phyloP scores from a whole-genome alignment of 1,140 invertebrate species.

The Ephestia elutella region DNA sequence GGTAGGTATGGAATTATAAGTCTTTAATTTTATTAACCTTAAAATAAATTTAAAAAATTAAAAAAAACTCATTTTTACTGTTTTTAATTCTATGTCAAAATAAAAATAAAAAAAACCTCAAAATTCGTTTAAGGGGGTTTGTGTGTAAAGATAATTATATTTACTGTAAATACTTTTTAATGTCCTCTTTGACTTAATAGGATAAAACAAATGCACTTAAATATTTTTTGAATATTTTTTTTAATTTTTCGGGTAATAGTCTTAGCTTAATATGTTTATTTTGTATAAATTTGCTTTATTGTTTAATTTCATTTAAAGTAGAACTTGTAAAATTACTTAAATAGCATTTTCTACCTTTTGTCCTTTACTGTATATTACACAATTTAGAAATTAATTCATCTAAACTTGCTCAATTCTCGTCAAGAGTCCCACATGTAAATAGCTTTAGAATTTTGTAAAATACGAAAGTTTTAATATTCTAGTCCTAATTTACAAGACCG shows the following conservation, averaged over 20 bases:
- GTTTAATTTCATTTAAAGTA: too few species aligned
- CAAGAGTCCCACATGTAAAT: conserved; percentile 12
- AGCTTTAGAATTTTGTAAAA: conserved; percentile 11
- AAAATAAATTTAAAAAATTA: too few species aligned
- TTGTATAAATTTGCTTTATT: neutral
- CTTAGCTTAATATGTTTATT: neutral
- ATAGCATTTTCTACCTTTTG: neutral
- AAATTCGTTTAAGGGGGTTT: neutral
- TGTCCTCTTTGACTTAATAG: conserved; percentile 13
- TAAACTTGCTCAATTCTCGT: conserved; percentile 15
- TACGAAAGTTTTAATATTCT: neutral
- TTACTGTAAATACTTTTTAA: conserved; percentile 6
- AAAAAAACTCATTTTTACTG: too few species aligned
- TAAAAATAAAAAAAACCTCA: too few species aligned
- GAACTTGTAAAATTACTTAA: neutral
- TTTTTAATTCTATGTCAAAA: too few species aligned
- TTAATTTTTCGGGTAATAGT: neutral
- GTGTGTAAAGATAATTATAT: conserved; percentile 19
- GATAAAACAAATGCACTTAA: conserved; percentile 9
- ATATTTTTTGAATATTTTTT: conserved; percentile 5
- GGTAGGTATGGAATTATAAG: too few species aligned
- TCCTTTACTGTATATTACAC: conserved; percentile 4
- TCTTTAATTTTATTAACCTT: too few species aligned
- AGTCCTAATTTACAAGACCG: neutral
- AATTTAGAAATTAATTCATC: conserved; percentile 6